A percentile compares a stretch with the other conserved stretches of the same genome.
phyloP scores from a whole-genome alignment of 2,888 invertebrate genomes.

The Maniola hyperantus region DNA sequence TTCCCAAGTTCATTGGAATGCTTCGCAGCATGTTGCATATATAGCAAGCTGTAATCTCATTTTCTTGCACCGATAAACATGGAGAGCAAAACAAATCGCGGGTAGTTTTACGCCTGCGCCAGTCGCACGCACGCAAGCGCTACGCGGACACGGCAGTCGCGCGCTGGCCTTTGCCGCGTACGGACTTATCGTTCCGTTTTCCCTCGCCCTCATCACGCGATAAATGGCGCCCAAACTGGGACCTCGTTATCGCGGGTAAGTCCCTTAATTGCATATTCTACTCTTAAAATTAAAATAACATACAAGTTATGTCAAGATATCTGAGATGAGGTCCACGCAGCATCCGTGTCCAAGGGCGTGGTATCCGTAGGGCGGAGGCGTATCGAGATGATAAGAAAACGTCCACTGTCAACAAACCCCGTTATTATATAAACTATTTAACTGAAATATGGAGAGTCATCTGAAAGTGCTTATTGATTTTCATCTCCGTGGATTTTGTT shows the following conservation, averaged over 20 bases:
- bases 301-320: constrained; percentile 6
- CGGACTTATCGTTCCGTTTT: constrained; percentile 48
- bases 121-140: constrained; percentile 60
- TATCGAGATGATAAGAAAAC: constrained; percentile 73
- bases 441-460: constrained; percentile 53
- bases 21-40: constrained; percentile 62
- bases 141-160: constrained; percentile 64
- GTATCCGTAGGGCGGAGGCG: constrained; percentile 64
- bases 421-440: constrained; percentile 59
- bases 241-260: constrained; percentile 75
- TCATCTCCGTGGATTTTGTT: constrained; percentile 51
- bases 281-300: constrained; percentile 12
- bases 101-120: constrained; percentile 69
- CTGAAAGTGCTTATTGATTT: constrained; percentile 73
- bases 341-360: constrained; percentile 72
- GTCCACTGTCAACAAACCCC: constrained; percentile 77
- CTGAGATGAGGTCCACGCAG: constrained; percentile 58
- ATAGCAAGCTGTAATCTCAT: constrained; percentile 69
- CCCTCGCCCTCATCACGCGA: constrained; percentile 65
- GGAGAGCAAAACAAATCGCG: constrained; percentile 72
- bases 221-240: constrained; percentile 77
- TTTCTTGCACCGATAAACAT: constrained; percentile 57
- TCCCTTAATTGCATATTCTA: constrained; percentile 36
- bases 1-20: constrained; percentile 63
- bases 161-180: constrained; percentile 64